phyloP scores from a whole-genome alignment of 2,113 vertebrate species.

The Emydocephalus ijimae region DNA sequence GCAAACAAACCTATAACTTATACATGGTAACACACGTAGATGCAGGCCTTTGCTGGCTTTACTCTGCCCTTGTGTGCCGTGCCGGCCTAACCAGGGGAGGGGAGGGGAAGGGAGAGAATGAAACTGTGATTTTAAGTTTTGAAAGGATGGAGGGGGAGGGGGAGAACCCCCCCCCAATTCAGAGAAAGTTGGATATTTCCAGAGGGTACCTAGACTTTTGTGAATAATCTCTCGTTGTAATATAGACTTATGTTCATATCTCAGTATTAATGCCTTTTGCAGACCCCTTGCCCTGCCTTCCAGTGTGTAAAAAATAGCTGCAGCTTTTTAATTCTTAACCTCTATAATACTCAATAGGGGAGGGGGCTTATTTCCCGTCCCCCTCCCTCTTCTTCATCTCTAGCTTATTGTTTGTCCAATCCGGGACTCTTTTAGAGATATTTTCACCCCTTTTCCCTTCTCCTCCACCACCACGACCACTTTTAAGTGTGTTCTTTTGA shows the following conservation, averaged over 20 bases:
- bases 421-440: slow-evolving; percentile 42
- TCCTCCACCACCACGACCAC: background rate
- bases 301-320: slow-evolving; percentile 67
- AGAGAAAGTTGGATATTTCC: slow-evolving; percentile 17
- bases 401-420: slow-evolving; percentile 55
- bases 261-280: slow-evolving; percentile 72
- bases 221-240: slow-evolving; percentile 59
- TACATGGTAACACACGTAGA: background rate
- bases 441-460: slow-evolving; percentile 8
- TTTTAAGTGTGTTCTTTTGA: slow-evolving; percentile 50
- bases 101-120: background rate
- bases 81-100: background rate
- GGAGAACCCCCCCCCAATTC: background rate
- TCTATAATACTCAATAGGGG: slow-evolving; percentile 55
- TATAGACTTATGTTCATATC: slow-evolving; percentile 71
- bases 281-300: slow-evolving; percentile 49
- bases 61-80: background rate
- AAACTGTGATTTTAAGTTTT: background rate
- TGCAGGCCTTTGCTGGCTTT: background rate
- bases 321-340: slow-evolving; percentile 40
- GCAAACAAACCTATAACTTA: background rate
- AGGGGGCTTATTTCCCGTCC: slow-evolving; percentile 31
- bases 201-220: slow-evolving; percentile 61
- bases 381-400: background rate
- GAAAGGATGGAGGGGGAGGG: background rate